Conservation (phyloP, 2,888 invertebrate genomes). For the Notodonta ziczac region DNA sequence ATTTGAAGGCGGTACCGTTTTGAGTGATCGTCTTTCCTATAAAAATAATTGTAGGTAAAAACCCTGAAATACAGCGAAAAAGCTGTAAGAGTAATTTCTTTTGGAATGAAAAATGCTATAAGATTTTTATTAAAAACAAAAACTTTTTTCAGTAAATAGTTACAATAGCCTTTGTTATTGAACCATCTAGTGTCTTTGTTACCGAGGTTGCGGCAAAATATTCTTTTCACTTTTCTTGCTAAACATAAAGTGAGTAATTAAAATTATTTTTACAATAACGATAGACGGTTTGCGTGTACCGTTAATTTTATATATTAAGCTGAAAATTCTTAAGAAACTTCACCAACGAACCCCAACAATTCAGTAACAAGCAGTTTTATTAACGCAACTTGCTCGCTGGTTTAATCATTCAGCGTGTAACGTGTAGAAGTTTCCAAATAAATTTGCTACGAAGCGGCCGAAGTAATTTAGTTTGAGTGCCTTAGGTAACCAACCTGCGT, state of each 20-base stretch:
- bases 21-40: no score
- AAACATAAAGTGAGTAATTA: constrained; percentile 31
- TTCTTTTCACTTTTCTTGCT: constrained; percentile 18
- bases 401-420: constrained; percentile 59
- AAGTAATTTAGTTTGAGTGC: constrained; percentile 53
- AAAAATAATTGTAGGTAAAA: no score
- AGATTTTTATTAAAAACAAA: background rate
- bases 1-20: no score
- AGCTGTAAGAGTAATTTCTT: no score
- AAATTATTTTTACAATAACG: constrained; percentile 36
- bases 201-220: constrained; percentile 11
- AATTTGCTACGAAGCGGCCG: constrained; percentile 48
- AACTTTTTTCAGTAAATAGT: background rate
- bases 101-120: no score
- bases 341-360: constrained; percentile 44
- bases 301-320: constrained; percentile 42
- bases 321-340: constrained; percentile 47
- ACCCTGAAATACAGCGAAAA: no score
- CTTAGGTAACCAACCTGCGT: constrained; percentile 45
- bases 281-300: constrained; percentile 35
- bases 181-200: constrained; percentile 11
- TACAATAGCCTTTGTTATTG: background rate
- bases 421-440: constrained; percentile 58
- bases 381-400: constrained; percentile 52
- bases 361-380: constrained; percentile 54